These are phyloP conservation scores for Trichogramma dendrolimi DNA, from an alignment of 2,888 invertebrate species.

Conservation along the genomic window DNA sequence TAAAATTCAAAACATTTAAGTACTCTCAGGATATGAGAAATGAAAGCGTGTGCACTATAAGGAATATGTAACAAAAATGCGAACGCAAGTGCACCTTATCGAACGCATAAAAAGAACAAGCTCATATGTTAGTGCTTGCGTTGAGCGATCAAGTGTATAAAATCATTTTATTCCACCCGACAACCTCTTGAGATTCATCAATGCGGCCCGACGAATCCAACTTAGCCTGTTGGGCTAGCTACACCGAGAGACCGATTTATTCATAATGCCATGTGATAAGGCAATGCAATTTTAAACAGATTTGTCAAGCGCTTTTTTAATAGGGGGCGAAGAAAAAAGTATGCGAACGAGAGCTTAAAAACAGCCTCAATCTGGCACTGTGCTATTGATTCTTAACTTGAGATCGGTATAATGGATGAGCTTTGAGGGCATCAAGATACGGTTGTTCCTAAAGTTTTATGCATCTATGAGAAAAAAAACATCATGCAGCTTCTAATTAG, in stretches of 20 bases:
- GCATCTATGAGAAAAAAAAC: not conserved
- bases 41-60: not conserved
- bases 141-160: too few species aligned
- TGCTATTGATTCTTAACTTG: slow-evolving; percentile 26
- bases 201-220: slow-evolving; percentile 15
- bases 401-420: slow-evolving; percentile 18
- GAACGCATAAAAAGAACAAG: too few species aligned
- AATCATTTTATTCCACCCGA: not conserved
- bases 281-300: slow-evolving; percentile 17
- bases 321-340: not conserved
- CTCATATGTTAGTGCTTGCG: too few species aligned
- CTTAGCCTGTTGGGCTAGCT: slow-evolving; percentile 37
- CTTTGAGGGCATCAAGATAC: not conserved
- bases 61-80: not conserved
- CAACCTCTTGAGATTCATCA: slow-evolving; percentile 6
- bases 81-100: too few species aligned
- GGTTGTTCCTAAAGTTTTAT: not conserved
- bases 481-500: too few species aligned
- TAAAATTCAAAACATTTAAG: not conserved
- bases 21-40: not conserved
- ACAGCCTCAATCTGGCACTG: not conserved
- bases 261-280: slow-evolving; percentile 42
- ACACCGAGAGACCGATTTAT: slow-evolving; percentile 48
- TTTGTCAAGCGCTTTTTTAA: not conserved
- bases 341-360: not conserved